These are phyloP conservation scores for Drosophila meridiana DNA, from an alignment of 2,888 invertebrate species.

Conservation along the genomic window DNA sequence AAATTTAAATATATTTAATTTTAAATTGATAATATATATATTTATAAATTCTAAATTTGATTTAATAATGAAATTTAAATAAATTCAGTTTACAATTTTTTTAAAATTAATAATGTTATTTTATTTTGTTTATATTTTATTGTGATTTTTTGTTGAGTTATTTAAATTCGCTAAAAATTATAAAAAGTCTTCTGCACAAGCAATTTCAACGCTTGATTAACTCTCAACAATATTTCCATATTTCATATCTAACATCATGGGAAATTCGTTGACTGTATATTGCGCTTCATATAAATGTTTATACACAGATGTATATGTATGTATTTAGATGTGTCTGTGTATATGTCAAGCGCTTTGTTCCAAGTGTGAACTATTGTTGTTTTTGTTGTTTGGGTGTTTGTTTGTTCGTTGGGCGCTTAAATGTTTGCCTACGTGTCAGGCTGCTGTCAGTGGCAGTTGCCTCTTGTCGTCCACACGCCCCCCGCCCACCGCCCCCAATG, in stretches of 20 bases:
- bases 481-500: neutral
- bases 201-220: no score
- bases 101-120: no score
- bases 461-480: constrained; percentile 16
- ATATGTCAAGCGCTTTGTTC: constrained; percentile 33
- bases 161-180: no score
- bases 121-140: no score
- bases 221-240: neutral
- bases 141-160: no score
- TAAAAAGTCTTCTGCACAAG: no score
- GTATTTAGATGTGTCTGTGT: constrained; percentile 3
- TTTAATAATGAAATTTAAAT: no score
- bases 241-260: neutral
- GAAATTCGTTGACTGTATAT: neutral
- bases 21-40: no score
- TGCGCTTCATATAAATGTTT: constrained; percentile 14
- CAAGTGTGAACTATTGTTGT: constrained; percentile 55
- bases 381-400: constrained; percentile 31
- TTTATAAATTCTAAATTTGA: no score
- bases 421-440: constrained; percentile 79
- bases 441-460: constrained; percentile 64
- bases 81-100: no score
- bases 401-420: constrained; percentile 52
- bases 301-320: constrained; percentile 6
- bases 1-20: no score